Evolutionary conservation across 2,797 vertebrate species (phyloP), one percentile per base, ranked within the genome.

Genomic region (Cuculus canorus): DNA sequence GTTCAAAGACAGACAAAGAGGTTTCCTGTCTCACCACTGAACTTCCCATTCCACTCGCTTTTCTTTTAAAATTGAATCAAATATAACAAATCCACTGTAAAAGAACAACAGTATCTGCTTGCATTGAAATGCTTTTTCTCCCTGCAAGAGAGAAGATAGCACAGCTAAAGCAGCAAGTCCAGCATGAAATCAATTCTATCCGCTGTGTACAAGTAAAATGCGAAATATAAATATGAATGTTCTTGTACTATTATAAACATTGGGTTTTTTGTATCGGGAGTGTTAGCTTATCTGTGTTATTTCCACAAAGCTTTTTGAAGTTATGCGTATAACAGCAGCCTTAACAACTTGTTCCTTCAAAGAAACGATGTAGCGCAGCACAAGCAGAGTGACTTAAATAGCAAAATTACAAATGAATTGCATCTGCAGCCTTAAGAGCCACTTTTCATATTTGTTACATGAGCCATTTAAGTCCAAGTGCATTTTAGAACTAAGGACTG

Each of bases 211-310:
- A n/a, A 32, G 56, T 35, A 60, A 76, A 94, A 92, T 39, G 43
- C 35, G 59, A 91, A 86, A 88, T 76, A 88, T 72, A 93, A 94
- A 93, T 70, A 66, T 28, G 52, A 88, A 93, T 50, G 30, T 68
- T 83, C 73, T 69, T 43, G 23, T 64, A 54, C 70, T 79, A 56
- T 82, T 90, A 65, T n/a, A 57, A 86, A 82, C 39, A 6, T 2
- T 12, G 23, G 8, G 1, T 8, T 33, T 78, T 71, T 56, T 27
- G 13, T 81, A 27, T 1, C 3, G 82, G 60, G 68, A 86, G 21
- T 0, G 1, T 73, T 81, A 86, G 89, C 69, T 94, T 96, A 93
- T 92, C 91, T 75, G n/a, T 35, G 9, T 65, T 72, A 81, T 59
- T 94, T 56, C 75, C 59, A 92, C 68, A 87, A 83, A 81, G 73